Percentiles rank a stretch among this genome's conserved stretches.
Evolutionary conservation across 30 jellyfish, hydroid and myxozoan genomes (phyloP).

Genomic region (Aurelia sp.): DNA sequence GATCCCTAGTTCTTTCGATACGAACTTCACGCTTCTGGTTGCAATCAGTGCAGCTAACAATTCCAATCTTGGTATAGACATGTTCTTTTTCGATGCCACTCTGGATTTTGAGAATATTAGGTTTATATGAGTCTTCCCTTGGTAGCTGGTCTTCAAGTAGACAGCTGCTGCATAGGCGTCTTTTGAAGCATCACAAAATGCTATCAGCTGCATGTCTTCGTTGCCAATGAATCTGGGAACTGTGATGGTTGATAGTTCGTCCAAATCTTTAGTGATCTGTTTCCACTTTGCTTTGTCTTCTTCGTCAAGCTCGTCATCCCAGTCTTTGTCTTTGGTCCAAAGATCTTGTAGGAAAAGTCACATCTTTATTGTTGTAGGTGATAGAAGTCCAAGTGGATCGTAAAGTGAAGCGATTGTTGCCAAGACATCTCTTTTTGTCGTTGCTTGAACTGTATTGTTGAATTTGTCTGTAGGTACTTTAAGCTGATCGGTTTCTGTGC

Average conservation of each 20-base stretch:
- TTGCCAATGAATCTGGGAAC: conserved; percentile 39
- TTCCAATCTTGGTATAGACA: conserved; percentile 37
- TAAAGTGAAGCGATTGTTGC: conserved; percentile 22
- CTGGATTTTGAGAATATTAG: conserved; percentile 26
- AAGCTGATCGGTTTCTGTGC: conserved; percentile 17
- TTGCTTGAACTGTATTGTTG: background rate
- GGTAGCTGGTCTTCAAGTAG: conserved; percentile 9
- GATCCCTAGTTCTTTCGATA: background rate
- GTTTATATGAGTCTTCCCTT: conserved; percentile 3
- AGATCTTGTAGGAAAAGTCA: conserved; percentile 36
- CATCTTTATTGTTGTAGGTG: conserved; percentile 25
- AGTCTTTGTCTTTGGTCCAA: conserved; percentile 27
- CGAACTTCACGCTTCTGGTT: conserved; percentile 22
- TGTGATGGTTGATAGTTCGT: background rate
- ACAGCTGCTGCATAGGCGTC: conserved; percentile 23
- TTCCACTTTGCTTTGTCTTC: conserved; percentile 5
- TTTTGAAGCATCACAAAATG: conserved; percentile 44
- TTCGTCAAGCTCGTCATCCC: conserved; percentile 48
- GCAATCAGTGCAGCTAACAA: conserved; percentile 16
- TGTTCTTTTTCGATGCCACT: conserved; percentile 14
- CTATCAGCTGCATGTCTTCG: conserved; percentile 3
- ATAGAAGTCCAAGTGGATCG: conserved; percentile 34
- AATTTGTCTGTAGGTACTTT: conserved; percentile 8
- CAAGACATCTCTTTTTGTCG: conserved; percentile 52
- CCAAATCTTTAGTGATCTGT: background rate